Conservation (phyloP, 2,888 invertebrate genomes). For the Camponotus fellah region DNA sequence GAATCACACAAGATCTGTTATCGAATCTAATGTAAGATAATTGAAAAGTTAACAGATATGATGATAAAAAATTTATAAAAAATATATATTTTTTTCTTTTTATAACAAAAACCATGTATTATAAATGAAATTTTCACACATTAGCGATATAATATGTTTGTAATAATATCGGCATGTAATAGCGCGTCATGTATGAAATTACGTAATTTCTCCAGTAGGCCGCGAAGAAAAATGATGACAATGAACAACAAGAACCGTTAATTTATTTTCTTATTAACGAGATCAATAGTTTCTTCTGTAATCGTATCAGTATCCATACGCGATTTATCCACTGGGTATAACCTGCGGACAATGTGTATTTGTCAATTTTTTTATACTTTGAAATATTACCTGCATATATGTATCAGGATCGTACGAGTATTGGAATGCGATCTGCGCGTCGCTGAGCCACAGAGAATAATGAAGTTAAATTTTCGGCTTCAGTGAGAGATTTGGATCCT, state of each 20-base stretch:
- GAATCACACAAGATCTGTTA: neutral
- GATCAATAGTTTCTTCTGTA: constrained; percentile 85
- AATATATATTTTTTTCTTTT: neutral
- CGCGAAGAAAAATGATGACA: constrained; percentile 15
- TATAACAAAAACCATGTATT: constrained; percentile 15
- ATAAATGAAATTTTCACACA: constrained; percentile 19
- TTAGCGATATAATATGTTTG: constrained; percentile 31
- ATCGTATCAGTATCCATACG: constrained; percentile 91
- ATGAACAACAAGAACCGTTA: constrained; percentile 41
- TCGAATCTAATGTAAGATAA: neutral
- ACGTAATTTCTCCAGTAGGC: constrained; percentile 1
- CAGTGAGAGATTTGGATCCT: neutral
- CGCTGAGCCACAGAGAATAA: neutral
- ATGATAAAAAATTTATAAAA: neutral
- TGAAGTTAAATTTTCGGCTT: neutral
- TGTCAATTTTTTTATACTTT: neutral
- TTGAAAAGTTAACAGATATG: constrained; percentile 1
- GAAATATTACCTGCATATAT: constrained; percentile 6
- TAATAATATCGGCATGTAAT: neutral
- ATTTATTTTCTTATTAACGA: constrained; percentile 62
- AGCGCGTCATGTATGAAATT: neutral
- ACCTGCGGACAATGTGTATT: constrained; percentile 87
- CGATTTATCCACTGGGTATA: constrained; percentile 97
- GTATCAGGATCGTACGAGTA: neutral
- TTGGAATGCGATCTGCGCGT: neutral